Evolutionary conservation across 2,888 invertebrate species (phyloP).

Genomic region (Prostheceraeus crozeri): DNA sequence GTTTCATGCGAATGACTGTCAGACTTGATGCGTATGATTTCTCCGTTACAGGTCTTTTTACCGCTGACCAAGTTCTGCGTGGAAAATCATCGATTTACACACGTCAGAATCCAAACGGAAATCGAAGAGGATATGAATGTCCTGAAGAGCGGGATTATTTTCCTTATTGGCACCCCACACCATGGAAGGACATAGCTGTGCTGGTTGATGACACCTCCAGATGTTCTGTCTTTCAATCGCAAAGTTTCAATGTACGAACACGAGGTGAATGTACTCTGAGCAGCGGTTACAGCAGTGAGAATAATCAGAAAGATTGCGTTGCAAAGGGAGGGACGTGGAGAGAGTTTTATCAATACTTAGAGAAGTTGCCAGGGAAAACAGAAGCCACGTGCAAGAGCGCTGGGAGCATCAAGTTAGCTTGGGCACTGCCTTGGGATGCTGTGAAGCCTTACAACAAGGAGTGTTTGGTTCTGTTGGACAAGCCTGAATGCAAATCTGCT

Average conservation of each 20-base stretch:
- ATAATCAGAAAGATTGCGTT: constrained; percentile 48
- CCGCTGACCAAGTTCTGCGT: constrained; percentile 52
- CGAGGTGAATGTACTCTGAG: constrained; percentile 46
- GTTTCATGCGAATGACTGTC: no score
- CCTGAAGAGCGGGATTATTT: constrained; percentile 57
- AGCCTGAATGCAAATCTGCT: constrained; percentile 49
- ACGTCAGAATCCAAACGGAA: constrained; percentile 53
- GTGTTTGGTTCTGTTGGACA: constrained; percentile 50
- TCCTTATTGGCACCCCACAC: constrained; percentile 57
- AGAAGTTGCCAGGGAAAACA: constrained; percentile 46
- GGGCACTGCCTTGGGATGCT: constrained; percentile 52
- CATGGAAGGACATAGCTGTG: constrained; percentile 55
- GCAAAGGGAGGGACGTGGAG: constrained; percentile 50
- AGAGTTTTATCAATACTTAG: constrained; percentile 51
- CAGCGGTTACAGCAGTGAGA: constrained; percentile 36
- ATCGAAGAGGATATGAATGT: constrained; percentile 54
- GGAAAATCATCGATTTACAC: constrained; percentile 50
- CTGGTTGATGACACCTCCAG: constrained; percentile 50
- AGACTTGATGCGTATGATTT: no score
- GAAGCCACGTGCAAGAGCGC: constrained; percentile 43
- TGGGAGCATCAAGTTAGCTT: constrained; percentile 48
- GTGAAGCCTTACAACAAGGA: constrained; percentile 42
- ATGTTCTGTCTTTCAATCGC: constrained; percentile 47
- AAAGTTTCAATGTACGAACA: constrained; percentile 51
- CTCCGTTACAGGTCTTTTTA: constrained; percentile 53